phyloP scores from a whole-genome alignment of 2,797 vertebrate species.

The Tenualosa thibaudeaui region DNA sequence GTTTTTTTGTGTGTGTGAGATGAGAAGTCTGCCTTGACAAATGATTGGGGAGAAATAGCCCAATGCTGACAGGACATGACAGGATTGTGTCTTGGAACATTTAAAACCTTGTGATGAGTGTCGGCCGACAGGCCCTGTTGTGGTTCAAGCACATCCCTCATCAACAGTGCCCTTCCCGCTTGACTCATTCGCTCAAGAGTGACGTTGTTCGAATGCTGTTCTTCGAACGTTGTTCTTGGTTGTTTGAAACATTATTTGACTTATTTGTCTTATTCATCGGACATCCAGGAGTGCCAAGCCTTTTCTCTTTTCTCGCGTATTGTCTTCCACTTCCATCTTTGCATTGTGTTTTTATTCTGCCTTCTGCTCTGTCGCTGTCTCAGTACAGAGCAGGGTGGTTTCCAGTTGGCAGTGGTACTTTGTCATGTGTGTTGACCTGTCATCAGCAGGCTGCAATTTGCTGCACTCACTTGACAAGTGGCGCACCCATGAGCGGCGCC shows the following conservation, averaged over 20 bases:
- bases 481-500: slow-evolving; percentile 35
- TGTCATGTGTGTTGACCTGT: slow-evolving; percentile 32
- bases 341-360: neutral
- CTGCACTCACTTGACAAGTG: slow-evolving; percentile 27
- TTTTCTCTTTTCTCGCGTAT: neutral
- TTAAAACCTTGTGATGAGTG: slow-evolving; percentile 1
- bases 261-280: neutral
- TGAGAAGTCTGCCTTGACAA: slow-evolving; percentile 23
- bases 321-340: neutral
- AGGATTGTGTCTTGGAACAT: neutral
- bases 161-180: neutral
- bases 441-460: slow-evolving; percentile 19
- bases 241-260: neutral
- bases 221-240: neutral
- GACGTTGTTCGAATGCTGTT: neutral
- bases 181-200: neutral
- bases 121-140: neutral
- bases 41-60: slow-evolving; percentile 27
- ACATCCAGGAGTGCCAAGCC: neutral
- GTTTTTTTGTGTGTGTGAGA: neutral
- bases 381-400: slow-evolving; percentile 17
- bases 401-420: slow-evolving; percentile 27
- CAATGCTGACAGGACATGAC: slow-evolving; percentile 28
- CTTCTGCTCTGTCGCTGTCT: neutral
- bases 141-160: slow-evolving; percentile 19